phyloP scores from a whole-genome alignment of 2,888 invertebrate species.

The Eupithecia tripunctaria region DNA sequence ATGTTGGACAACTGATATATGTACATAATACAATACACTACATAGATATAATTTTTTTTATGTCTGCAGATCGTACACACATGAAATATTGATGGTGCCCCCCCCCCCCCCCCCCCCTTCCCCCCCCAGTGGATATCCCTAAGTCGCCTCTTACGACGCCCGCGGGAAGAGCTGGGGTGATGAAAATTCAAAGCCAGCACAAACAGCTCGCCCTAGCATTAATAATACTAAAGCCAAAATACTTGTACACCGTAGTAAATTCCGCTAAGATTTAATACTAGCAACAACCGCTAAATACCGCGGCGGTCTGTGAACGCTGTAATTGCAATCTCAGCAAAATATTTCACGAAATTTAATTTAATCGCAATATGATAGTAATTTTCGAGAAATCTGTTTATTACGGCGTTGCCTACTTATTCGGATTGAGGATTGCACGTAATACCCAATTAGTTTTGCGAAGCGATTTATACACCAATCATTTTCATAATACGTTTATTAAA shows the following conservation, averaged over 20 bases:
- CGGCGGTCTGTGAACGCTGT: conserved; percentile 42
- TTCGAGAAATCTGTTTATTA: not conserved
- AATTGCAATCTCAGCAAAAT: conserved; percentile 43
- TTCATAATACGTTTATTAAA: no score
- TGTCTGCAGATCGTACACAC: no score
- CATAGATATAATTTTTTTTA: no score
- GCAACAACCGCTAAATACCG: conserved; percentile 44
- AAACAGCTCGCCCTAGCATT: not conserved
- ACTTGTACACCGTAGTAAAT: conserved; percentile 8
- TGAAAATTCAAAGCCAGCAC: no score
- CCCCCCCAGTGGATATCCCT: no score
- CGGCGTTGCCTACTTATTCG: not conserved
- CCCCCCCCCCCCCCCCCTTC: no score
- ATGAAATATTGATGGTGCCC: no score
- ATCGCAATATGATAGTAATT: not conserved
- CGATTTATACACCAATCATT: not conserved
- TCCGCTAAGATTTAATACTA: conserved; percentile 45
- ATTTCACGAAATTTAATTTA: conserved; percentile 7
- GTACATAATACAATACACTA: no score
- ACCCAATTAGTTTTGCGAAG: not conserved
- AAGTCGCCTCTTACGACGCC: no score
- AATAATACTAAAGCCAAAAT: conserved; percentile 6
- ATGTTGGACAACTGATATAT: no score
- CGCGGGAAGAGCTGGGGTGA: no score
- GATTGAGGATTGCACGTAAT: not conserved